Conservation (phyloP, 2,888 invertebrate species). For the Alcis repandata region DNA sequence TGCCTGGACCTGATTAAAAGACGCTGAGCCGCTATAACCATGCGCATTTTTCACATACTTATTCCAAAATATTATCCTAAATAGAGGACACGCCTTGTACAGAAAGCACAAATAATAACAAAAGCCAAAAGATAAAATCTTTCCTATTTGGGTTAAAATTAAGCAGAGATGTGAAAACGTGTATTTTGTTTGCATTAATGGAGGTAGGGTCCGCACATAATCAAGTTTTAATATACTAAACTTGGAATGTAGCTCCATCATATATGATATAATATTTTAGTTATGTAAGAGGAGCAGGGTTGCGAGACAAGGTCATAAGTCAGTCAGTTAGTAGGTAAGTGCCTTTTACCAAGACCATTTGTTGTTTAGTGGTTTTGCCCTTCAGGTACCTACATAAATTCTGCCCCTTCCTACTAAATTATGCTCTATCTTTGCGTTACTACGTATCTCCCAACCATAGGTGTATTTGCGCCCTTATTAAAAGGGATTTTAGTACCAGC, state of each 20-base stretch:
- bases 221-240: conserved; percentile 41
- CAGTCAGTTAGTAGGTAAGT: conserved; percentile 61
- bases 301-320: conserved; percentile 59
- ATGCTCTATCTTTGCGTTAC: conserved; percentile 46
- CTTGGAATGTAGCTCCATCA: conserved; percentile 40
- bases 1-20: conserved; percentile 17
- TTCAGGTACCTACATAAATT: conserved; percentile 61
- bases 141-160: conserved; percentile 14
- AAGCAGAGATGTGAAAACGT: conserved; percentile 7
- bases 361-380: conserved; percentile 58
- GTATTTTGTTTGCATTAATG: conserved; percentile 11
- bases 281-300: conserved; percentile 53
- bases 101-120: neutral
- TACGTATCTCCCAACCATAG: conserved; percentile 36
- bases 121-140: conserved; percentile 7
- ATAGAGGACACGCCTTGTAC: neutral
- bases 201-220: conserved; percentile 27
- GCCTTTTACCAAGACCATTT: conserved; percentile 62
- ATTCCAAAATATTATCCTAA: neutral
- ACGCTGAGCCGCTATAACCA: neutral
- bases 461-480: conserved; percentile 26
- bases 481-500: conserved; percentile 19
- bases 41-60: neutral
- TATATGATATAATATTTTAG: conserved; percentile 48
- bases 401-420: conserved; percentile 49